phyloP scores from a whole-genome alignment of 2,888 invertebrate genomes.

The Cistogaster globosa region DNA sequence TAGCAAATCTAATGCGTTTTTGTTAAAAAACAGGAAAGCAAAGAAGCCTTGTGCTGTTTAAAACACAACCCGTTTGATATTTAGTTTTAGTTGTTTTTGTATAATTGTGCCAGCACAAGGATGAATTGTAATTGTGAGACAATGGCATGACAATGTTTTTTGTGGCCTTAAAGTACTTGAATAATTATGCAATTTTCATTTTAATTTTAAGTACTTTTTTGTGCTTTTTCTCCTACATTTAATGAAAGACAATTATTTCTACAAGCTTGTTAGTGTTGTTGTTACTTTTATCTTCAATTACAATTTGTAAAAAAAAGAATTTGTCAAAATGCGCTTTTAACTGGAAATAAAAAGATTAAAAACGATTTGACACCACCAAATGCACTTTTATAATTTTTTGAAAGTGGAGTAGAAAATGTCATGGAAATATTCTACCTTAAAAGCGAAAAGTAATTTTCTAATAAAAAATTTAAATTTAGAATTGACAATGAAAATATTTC shows the following conservation, averaged over 20 bases:
- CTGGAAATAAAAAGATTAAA: neutral
- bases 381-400: neutral
- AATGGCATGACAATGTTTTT: neutral
- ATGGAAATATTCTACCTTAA: no score
- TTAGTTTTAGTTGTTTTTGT: neutral
- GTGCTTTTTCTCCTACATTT: constrained; percentile 14
- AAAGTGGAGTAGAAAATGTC: no score
- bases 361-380: neutral
- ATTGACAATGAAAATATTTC: no score
- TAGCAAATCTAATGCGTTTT: constrained; percentile 34
- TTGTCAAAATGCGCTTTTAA: constrained; percentile 15
- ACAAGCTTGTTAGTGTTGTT: constrained; percentile 7
- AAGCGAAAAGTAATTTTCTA: no score
- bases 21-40: neutral
- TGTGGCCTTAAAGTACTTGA: constrained; percentile 55
- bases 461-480: no score
- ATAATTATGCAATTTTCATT: constrained; percentile 71
- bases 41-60: neutral
- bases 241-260: constrained; percentile 44
- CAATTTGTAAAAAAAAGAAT: constrained; percentile 17
- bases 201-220: constrained; percentile 64
- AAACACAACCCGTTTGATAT: neutral
- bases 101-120: neutral
- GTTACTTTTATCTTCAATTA: neutral
- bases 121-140: neutral